Percentiles rank a stretch among this genome's conserved stretches.
Evolutionary conservation across 2,888 invertebrate species (phyloP).

Genomic region (Lapara coniferarum): DNA sequence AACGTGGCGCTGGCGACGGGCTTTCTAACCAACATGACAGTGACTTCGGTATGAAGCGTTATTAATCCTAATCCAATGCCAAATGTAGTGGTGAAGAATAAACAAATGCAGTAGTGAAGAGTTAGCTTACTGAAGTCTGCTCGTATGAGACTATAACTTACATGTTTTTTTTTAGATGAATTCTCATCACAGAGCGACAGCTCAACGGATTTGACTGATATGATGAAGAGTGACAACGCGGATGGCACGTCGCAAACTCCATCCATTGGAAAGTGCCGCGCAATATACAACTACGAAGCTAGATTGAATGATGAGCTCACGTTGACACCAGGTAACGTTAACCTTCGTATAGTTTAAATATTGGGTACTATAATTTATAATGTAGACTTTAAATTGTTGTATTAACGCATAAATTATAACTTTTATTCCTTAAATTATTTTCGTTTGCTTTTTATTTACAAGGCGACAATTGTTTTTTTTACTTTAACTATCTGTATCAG

Average conservation of each 20-base stretch:
- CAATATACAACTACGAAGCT: constrained; percentile 94
- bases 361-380: too few relatives aligned
- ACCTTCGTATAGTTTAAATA: not conserved
- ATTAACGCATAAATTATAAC: not conserved
- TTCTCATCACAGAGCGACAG: constrained; percentile 90
- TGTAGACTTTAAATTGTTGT: not conserved
- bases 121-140: not conserved
- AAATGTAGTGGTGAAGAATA: too few relatives aligned
- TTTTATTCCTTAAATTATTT: not conserved
- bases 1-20: constrained; percentile 91
- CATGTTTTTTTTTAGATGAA: constrained; percentile 85
- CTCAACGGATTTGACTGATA: constrained; percentile 77
- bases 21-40: constrained; percentile 94
- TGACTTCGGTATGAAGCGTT: constrained; percentile 86
- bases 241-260: constrained; percentile 50
- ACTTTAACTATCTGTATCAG: not conserved
- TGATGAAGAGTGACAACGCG: constrained; percentile 79
- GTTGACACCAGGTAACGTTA: constrained; percentile 84
- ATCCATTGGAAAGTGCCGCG: constrained; percentile 89
- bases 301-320: constrained; percentile 94
- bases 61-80: too few relatives aligned
- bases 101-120: not conserved
- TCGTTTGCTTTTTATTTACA: not conserved
- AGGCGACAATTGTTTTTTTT: not conserved
- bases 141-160: not conserved